Percentiles rank a stretch among this genome's conserved stretches.
These are phyloP conservation scores for Monochamus alternatus DNA, from an alignment of 2,888 invertebrate species.

Conservation along the genomic window DNA sequence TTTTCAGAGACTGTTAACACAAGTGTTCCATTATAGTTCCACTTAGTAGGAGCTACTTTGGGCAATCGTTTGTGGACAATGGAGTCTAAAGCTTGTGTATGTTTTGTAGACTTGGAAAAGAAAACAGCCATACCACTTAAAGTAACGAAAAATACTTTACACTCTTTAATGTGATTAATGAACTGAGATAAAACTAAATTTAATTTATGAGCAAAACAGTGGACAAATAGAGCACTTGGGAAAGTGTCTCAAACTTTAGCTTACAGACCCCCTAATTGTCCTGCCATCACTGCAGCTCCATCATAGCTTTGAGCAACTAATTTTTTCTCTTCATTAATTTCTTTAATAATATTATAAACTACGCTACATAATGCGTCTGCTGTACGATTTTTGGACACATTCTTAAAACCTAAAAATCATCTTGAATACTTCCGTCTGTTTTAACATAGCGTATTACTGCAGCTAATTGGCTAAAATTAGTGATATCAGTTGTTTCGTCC, in stretches of 20 bases:
- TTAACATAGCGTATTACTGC: neutral
- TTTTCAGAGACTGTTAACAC: neutral
- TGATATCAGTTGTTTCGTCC: neutral
- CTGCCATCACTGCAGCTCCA: neutral
- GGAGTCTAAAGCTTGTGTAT: neutral
- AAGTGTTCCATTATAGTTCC: neutral
- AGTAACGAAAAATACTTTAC: neutral
- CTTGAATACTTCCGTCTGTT: neutral
- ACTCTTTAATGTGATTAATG: neutral
- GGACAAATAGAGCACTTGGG: neutral
- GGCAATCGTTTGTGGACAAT: neutral
- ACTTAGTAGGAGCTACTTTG: neutral
- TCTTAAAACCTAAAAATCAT: neutral
- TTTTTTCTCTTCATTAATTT: neutral
- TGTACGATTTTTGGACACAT: neutral
- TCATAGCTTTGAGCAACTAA: neutral
- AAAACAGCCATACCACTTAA: neutral
- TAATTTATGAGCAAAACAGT: neutral
- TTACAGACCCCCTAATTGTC: neutral
- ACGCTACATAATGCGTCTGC: neutral
- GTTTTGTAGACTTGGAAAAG: neutral
- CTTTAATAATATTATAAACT: neutral
- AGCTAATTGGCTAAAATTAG: neutral
- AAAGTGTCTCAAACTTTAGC: neutral
- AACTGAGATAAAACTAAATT: neutral